Conservation (phyloP, 2,113 vertebrate species). For the Paracanthobrama guichenoti region DNA sequence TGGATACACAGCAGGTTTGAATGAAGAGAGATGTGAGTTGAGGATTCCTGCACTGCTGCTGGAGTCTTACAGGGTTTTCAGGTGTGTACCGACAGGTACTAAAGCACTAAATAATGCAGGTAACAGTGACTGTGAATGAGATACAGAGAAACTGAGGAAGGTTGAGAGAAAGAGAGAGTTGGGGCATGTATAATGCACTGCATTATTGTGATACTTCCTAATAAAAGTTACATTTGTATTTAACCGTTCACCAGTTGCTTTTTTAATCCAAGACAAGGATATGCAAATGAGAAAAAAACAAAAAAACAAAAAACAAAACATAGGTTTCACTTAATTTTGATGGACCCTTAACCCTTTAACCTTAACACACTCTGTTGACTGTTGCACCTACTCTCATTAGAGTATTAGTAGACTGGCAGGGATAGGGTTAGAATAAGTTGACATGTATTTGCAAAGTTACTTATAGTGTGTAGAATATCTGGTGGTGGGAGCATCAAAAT, state of each 20-base stretch:
- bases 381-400: too few species aligned
- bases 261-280: background rate
- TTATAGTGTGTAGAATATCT: too few species aligned
- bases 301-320: background rate
- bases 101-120: constrained; percentile 29
- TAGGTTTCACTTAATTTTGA: too few species aligned
- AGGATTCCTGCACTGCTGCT: constrained; percentile 1
- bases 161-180: background rate
- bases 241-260: constrained; percentile 21
- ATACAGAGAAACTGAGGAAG: background rate
- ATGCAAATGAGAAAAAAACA: background rate
- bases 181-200: background rate
- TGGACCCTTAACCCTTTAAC: too few species aligned
- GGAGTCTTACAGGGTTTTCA: background rate
- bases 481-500: too few species aligned
- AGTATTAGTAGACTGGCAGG: too few species aligned
- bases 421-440: too few species aligned
- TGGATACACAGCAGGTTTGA: constrained; percentile 5
- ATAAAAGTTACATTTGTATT: constrained; percentile 11
- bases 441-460: too few species aligned
- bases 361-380: too few species aligned
- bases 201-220: background rate
- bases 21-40: background rate
- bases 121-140: background rate
- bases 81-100: constrained; percentile 6